Evolutionary conservation across 2,797 vertebrate species (phyloP).

Genomic region (Hipposideros larvatus): DNA sequence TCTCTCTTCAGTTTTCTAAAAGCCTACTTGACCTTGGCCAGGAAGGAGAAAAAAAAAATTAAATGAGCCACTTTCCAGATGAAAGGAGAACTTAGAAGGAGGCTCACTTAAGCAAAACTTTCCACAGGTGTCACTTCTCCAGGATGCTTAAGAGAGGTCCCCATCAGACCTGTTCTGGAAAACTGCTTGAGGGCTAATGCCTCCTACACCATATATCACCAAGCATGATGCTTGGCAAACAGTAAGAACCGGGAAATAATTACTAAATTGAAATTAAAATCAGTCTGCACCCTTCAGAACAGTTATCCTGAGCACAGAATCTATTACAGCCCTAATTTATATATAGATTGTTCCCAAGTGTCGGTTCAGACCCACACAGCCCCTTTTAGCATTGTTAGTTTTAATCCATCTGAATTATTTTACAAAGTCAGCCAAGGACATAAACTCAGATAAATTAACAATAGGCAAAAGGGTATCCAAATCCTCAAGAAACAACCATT

Average conservation of each 20-base stretch:
- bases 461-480: conserved; percentile 6
- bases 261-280: not conserved
- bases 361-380: conserved; percentile 2
- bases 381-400: not conserved
- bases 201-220: not conserved
- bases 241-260: not conserved
- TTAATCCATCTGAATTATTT: not conserved
- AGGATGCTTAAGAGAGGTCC: not conserved
- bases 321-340: not conserved
- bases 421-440: conserved; percentile 39
- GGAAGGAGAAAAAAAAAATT: not conserved
- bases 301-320: not conserved
- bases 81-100: conserved; percentile 30
- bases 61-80: conserved; percentile 19
- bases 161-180: not conserved
- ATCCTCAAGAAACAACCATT: conserved; percentile 12
- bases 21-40: not conserved
- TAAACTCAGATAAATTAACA: conserved; percentile 37
- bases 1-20: not conserved
- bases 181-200: not conserved
- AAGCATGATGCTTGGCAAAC: not conserved
- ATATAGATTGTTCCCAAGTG: not conserved
- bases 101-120: conserved; percentile 22
- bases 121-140: not conserved
- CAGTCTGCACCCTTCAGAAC: not conserved